Percentiles rank a stretch among this genome's conserved stretches.
These are phyloP conservation scores for Cassiopea andromeda DNA, from an alignment of 30 jellyfish, hydroid and myxozoan species.

Conservation along the genomic window DNA sequence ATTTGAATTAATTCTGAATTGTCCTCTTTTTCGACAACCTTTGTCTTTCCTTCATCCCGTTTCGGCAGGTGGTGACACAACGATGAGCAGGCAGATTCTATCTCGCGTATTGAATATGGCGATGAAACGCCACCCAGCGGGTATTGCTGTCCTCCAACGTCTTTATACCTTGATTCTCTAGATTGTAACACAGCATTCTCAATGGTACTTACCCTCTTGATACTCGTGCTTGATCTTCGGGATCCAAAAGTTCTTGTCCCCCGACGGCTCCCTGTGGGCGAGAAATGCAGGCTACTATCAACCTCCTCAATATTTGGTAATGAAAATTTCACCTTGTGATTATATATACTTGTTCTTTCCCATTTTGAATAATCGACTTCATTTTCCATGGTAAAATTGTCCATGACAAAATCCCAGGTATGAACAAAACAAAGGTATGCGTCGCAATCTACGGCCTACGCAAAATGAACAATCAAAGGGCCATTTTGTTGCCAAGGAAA, in stretches of 20 bases:
- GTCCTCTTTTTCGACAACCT: background rate
- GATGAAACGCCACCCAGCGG: background rate
- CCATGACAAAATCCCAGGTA: too few relatives aligned
- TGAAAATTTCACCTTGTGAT: slow-evolving; percentile 1
- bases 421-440: too few relatives aligned
- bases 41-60: background rate
- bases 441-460: background rate
- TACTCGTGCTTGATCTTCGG: background rate
- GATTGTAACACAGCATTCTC: background rate
- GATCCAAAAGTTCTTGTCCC: background rate
- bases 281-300: background rate
- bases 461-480: slow-evolving; percentile 50
- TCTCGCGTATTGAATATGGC: background rate
- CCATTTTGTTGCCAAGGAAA: slow-evolving; percentile 73
- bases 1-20: slow-evolving; percentile 15
- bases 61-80: slow-evolving; percentile 57
- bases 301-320: background rate
- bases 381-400: background rate
- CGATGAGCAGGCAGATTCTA: slow-evolving; percentile 65
- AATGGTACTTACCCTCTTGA: background rate
- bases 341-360: slow-evolving; percentile 39
- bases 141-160: background rate
- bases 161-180: background rate
- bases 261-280: background rate
- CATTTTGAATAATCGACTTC: slow-evolving; percentile 51